Conservation (phyloP, 2,113 vertebrate genomes). For the Sterrhoptilus dennistouni region DNA sequence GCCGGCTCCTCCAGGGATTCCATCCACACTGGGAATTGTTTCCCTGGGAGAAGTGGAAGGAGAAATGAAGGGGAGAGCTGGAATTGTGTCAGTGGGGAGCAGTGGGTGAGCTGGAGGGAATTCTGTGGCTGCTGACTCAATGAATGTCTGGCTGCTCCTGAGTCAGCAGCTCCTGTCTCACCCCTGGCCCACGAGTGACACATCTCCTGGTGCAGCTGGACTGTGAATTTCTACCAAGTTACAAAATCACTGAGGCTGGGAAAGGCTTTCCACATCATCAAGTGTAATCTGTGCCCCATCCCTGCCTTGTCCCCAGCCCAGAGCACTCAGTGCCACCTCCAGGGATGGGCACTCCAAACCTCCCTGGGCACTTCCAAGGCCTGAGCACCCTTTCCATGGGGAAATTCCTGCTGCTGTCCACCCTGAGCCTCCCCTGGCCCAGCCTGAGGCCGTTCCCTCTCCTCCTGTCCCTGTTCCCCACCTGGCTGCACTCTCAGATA, state of each 20-base stretch:
- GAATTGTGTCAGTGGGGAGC: background rate
- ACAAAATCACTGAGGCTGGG: background rate
- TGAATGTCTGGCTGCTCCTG: background rate
- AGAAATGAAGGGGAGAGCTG: background rate
- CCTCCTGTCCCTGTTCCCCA: background rate
- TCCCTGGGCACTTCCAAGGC: background rate
- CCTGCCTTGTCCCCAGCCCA: background rate
- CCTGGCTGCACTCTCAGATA: background rate
- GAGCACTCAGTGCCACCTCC: background rate
- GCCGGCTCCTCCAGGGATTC: background rate
- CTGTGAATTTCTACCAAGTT: background rate
- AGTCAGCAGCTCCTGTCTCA: background rate
- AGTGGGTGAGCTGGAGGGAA: background rate
- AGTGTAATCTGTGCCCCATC: fast-evolving
- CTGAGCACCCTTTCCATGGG: background rate
- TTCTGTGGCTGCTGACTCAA: background rate
- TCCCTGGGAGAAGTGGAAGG: background rate
- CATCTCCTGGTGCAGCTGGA: background rate
- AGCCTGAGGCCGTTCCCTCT: background rate
- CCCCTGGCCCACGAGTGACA: background rate
- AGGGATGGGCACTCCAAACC: background rate
- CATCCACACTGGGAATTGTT: background rate
- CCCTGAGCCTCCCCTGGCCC: background rate
- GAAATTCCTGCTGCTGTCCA: background rate
- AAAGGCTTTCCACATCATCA: background rate